Evolutionary conservation across 2,113 vertebrate genomes (phyloP).

Genomic region (Brachyistius frenatus): DNA sequence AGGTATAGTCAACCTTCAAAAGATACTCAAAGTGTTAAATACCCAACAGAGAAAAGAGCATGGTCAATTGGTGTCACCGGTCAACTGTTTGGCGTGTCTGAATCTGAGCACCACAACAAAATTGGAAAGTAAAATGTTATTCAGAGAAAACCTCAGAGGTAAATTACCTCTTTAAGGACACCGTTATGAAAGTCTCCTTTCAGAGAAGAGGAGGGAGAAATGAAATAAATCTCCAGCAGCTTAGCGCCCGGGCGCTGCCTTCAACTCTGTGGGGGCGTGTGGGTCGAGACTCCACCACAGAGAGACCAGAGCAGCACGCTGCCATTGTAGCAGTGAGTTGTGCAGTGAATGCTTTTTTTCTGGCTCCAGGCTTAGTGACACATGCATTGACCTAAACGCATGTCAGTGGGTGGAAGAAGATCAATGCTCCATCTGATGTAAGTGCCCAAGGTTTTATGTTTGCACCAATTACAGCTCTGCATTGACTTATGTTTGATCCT

Average conservation of each 20-base stretch:
- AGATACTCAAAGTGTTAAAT: background rate
- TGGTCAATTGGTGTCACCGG: background rate
- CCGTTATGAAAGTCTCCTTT: no score
- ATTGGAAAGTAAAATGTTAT: background rate
- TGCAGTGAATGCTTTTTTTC: constrained; percentile 44
- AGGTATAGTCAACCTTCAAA: background rate
- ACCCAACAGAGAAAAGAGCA: background rate
- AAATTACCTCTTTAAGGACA: constrained; percentile 2
- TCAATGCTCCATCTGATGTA: constrained; percentile 70
- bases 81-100: background rate
- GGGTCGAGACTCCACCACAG: constrained; percentile 34
- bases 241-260: background rate
- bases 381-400: constrained; percentile 53
- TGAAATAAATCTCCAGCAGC: constrained; percentile 18
- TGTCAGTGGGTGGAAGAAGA: constrained; percentile 68
- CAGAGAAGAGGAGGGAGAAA: background rate
- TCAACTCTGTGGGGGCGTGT: constrained; percentile 25
- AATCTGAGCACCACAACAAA: background rate
- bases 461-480: constrained; percentile 63
- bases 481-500: constrained; percentile 50
- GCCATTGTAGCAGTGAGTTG: background rate
- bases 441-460: constrained; percentile 56
- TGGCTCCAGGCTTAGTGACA: constrained; percentile 57
- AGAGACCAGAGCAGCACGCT: constrained; percentile 4
- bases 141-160: background rate